Percentiles rank a stretch among this genome's conserved stretches.
phyloP scores from a whole-genome alignment of 2,888 invertebrate genomes.

The Agrilus cyanescens region DNA sequence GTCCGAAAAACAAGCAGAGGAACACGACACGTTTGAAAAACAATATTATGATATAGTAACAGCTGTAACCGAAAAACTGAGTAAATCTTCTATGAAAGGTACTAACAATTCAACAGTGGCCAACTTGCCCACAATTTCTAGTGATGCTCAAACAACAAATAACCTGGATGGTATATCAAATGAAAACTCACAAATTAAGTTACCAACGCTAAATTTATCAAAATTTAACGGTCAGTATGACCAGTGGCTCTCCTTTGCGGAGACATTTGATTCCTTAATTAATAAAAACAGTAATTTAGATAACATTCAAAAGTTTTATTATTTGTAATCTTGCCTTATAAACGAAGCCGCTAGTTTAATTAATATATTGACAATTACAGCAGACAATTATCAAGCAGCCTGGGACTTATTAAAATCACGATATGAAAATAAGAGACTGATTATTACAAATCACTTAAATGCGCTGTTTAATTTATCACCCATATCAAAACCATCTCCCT shows the following conservation, averaged over 20 bases:
- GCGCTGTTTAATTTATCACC: constrained; percentile 1
- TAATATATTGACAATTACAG: neutral
- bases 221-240: constrained; percentile 5
- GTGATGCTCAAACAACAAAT: too few species aligned
- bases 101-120: too few species aligned
- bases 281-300: too few species aligned
- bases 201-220: constrained; percentile 8
- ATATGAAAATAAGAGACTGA: constrained; percentile 3
- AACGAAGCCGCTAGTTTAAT: constrained; percentile 2
- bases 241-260: constrained; percentile 6
- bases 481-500: neutral
- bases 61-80: too few species aligned
- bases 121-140: too few species aligned
- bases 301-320: too few species aligned
- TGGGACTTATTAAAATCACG: constrained; percentile 2
- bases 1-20: too few species aligned
- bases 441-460: neutral
- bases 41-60: too few species aligned
- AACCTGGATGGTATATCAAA: too few species aligned
- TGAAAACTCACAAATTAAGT: constrained; percentile 3
- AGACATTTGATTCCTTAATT: constrained; percentile 8
- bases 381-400: constrained; percentile 1
- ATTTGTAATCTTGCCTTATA: constrained; percentile 1
- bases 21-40: too few species aligned
- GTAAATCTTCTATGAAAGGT: too few species aligned